Conservation (phyloP, 2,113 vertebrate genomes). For the Charadrius vociferus region DNA sequence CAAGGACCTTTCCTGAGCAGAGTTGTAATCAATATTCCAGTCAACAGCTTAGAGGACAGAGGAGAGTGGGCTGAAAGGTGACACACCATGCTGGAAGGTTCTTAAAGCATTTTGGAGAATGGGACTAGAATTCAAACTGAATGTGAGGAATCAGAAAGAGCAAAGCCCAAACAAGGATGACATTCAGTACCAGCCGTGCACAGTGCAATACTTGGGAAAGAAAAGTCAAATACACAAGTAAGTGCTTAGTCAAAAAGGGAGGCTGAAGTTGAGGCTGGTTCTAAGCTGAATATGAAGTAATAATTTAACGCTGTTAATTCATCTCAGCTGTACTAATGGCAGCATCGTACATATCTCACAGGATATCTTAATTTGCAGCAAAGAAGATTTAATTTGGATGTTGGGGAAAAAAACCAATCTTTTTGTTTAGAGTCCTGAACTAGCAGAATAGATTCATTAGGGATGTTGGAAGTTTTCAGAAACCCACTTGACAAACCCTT, state of each 20-base stretch:
- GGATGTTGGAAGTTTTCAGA: not conserved
- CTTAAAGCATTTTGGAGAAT: not conserved
- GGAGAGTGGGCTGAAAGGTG: not conserved
- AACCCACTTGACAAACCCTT: not conserved
- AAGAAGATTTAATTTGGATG: not conserved
- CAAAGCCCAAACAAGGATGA: not conserved
- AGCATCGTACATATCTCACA: not conserved
- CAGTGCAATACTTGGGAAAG: not conserved
- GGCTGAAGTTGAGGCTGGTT: not conserved
- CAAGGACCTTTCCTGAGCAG: not conserved
- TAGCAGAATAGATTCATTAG: not conserved
- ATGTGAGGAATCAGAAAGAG: not conserved
- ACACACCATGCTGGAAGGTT: not conserved
- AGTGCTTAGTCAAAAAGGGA: not conserved
- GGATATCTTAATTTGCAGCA: not conserved
- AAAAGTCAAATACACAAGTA: not conserved
- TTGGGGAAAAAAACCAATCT: fast-evolving
- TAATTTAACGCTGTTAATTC: not conserved
- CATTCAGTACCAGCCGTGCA: not conserved
- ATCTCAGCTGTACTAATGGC: not conserved
- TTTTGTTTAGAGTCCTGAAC: not conserved
- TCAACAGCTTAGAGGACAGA: not conserved
- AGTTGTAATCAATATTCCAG: not conserved
- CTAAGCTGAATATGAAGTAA: not conserved
- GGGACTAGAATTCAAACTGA: not conserved